Conservation (phyloP, 2,113 vertebrate species). For the Cyprinodon tularosa region DNA sequence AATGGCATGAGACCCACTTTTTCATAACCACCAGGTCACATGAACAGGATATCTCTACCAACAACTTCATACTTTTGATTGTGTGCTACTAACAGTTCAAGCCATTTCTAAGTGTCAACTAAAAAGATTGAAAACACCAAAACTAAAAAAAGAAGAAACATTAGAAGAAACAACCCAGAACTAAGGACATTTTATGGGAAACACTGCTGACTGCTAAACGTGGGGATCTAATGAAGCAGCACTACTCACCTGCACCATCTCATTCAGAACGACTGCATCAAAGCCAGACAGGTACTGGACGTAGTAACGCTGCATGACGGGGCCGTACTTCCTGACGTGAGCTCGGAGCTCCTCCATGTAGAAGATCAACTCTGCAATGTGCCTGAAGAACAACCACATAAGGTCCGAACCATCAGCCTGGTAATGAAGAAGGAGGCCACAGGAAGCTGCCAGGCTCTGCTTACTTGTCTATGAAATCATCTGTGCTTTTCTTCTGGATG, state of each 20-base stretch:
- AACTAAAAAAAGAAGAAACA: no score
- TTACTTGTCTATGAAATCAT: conserved; percentile 98
- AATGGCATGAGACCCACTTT: no score
- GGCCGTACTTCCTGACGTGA: conserved; percentile 94
- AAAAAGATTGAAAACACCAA: no score
- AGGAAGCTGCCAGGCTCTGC: background rate
- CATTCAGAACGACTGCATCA: conserved; percentile 97
- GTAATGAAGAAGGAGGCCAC: background rate
- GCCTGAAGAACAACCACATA: conserved; percentile 71
- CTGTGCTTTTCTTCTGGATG: conserved; percentile 98
- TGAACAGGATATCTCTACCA: no score
- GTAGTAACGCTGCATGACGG: conserved; percentile 98
- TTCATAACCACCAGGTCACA: no score
- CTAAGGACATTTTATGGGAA: no score
- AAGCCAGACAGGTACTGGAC: conserved; percentile 98
- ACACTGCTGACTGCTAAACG: no score
- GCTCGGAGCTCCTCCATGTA: conserved; percentile 99
- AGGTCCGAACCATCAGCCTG: background rate
- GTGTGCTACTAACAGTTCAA: no score
- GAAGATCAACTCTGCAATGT: conserved; percentile 97
- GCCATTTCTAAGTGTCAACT: no score
- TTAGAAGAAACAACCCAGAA: no score
- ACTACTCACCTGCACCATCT: conserved; percentile 91
- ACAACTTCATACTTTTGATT: no score
- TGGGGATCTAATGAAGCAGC: no score